A percentile compares a stretch with the other conserved stretches of the same genome.
Conservation (phyloP, 2,797 vertebrate genomes). For the Dipus sagitta region DNA sequence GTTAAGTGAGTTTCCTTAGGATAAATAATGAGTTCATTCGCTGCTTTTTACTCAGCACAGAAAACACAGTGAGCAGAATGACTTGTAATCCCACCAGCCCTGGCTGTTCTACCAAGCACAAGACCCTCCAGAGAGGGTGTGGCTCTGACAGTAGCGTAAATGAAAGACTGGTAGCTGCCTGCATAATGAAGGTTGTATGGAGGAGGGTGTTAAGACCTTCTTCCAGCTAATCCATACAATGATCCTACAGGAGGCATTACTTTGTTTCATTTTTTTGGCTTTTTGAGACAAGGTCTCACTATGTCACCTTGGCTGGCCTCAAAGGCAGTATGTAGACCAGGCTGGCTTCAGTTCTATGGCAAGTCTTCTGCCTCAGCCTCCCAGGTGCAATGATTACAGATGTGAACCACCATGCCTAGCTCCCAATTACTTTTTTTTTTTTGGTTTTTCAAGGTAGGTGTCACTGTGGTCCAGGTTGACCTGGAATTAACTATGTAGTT, state of each 20-base stretch:
- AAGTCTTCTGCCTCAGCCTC: too few species aligned
- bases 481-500: too few species aligned
- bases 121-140: background rate
- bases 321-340: background rate
- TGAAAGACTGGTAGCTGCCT: background rate
- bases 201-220: background rate
- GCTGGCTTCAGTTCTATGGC: too few species aligned
- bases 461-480: too few species aligned
- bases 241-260: background rate
- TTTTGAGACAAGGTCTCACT: background rate
- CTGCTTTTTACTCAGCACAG: conserved; percentile 23
- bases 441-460: too few species aligned
- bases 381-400: too few species aligned
- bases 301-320: background rate
- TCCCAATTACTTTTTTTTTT: background rate
- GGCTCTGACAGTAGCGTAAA: background rate
- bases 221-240: background rate
- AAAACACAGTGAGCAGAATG: conserved; percentile 11
- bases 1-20: conserved; percentile 31
- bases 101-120: background rate
- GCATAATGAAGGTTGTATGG: background rate
- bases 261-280: background rate
- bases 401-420: too few species aligned
- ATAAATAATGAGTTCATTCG: background rate
- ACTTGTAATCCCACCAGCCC: background rate